Conservation (phyloP, 2,797 vertebrate species). For the Microcaecilia unicolor region DNA sequence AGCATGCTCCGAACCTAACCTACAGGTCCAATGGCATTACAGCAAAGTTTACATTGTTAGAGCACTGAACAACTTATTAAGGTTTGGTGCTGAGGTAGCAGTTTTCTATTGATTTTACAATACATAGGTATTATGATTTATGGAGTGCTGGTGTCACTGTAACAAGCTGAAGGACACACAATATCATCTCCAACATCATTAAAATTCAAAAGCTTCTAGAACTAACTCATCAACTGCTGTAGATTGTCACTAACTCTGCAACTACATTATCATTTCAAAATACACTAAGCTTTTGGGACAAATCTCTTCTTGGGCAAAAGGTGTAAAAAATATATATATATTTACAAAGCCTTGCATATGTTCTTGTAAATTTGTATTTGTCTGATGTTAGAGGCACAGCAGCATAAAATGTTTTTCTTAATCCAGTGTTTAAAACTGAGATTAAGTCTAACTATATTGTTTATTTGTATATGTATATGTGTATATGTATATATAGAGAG, state of each 20-base stretch:
- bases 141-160: constrained; percentile 99
- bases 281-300: constrained; percentile 24
- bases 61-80: constrained; percentile 93
- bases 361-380: no score
- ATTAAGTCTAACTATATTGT: no score
- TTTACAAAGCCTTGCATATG: no score
- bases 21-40: constrained; percentile 85
- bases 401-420: no score
- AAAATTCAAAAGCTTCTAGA: constrained; percentile 99
- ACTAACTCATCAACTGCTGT: constrained; percentile 92
- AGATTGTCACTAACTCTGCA: constrained; percentile 77
- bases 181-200: constrained; percentile 99
- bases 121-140: constrained; percentile 99
- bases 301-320: constrained; percentile 19
- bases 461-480: neutral
- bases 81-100: constrained; percentile 96
- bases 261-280: constrained; percentile 39
- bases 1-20: constrained; percentile 93
- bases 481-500: neutral
- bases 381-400: no score
- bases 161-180: constrained; percentile 99
- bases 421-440: no score
- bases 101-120: constrained; percentile 99
- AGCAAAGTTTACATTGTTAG: constrained; percentile 94
- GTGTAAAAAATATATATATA: no score